Conservation (phyloP, 2,797 vertebrate genomes). For the Australoheros facetus region DNA sequence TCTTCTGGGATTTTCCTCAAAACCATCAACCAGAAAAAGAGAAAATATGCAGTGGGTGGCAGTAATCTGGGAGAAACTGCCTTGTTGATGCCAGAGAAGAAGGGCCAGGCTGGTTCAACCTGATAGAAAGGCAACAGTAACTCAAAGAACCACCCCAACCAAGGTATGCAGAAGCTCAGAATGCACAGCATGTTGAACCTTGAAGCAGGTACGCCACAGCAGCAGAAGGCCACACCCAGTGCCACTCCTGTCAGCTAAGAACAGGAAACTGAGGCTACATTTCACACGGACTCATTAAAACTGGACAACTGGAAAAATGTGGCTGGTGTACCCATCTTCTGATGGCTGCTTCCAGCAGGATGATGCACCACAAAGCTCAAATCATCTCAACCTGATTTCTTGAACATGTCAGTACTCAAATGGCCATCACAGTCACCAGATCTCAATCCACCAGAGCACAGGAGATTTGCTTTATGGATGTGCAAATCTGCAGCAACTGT, state of each 20-base stretch:
- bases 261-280: not conserved
- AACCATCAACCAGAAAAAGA: fast-evolving
- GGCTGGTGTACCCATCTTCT: not conserved
- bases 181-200: fast-evolving
- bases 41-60: fast-evolving
- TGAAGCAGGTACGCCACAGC: not conserved
- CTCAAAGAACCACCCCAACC: fast-evolving
- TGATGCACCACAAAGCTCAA: fast-evolving
- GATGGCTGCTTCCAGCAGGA: not conserved
- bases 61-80: not conserved
- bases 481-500: not conserved
- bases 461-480: not conserved
- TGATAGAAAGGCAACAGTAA: not conserved
- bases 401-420: no score
- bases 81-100: fast-evolving
- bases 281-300: not conserved
- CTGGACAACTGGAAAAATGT: not conserved
- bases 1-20: no score
- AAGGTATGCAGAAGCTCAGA: not conserved
- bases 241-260: fast-evolving
- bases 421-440: not conserved
- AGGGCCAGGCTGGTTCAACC: not conserved
- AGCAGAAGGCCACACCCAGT: not conserved
- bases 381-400: not conserved
- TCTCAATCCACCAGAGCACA: not conserved